Percentiles rank a stretch among this genome's conserved stretches.
Evolutionary conservation across 2,797 vertebrate genomes (phyloP).

Genomic region (Chaunax sp.): DNA sequence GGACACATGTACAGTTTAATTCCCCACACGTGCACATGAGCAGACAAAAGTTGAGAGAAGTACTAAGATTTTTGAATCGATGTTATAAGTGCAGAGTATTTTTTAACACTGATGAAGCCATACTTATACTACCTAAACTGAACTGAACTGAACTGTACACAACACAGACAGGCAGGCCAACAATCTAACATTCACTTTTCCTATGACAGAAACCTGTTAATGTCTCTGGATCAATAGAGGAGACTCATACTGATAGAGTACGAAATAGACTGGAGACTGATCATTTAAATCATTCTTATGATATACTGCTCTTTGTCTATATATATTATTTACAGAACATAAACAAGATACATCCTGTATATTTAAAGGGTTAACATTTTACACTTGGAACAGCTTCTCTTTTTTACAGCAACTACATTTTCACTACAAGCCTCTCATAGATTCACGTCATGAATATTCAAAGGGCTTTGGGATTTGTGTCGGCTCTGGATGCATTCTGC

Average conservation of each 20-base stretch:
- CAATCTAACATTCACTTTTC: conserved; percentile 58
- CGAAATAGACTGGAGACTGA: conserved; percentile 37
- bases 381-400: conserved; percentile 69
- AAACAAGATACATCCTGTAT: conserved; percentile 51
- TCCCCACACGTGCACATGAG: conserved; percentile 39
- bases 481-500: conserved; percentile 26
- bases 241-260: conserved; percentile 63
- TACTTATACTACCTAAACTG: conserved; percentile 48
- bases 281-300: conserved; percentile 29
- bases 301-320: conserved; percentile 65
- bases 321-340: conserved; percentile 78
- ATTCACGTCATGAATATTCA: conserved; percentile 48
- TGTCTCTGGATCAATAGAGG: conserved; percentile 35
- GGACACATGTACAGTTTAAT: conserved; percentile 40
- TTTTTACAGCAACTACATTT: conserved; percentile 58
- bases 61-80: conserved; percentile 36
- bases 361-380: conserved; percentile 75
- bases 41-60: conserved; percentile 35
- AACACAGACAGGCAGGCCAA: conserved; percentile 64
- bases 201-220: conserved; percentile 56
- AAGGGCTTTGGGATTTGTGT: conserved; percentile 36
- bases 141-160: conserved; percentile 67
- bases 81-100: conserved; percentile 48
- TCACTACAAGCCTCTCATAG: conserved; percentile 63
- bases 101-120: conserved; percentile 66